These are phyloP conservation scores for Corythoichthys intestinalis DNA, from an alignment of 2,113 vertebrate genomes.

Conservation along the genomic window DNA sequence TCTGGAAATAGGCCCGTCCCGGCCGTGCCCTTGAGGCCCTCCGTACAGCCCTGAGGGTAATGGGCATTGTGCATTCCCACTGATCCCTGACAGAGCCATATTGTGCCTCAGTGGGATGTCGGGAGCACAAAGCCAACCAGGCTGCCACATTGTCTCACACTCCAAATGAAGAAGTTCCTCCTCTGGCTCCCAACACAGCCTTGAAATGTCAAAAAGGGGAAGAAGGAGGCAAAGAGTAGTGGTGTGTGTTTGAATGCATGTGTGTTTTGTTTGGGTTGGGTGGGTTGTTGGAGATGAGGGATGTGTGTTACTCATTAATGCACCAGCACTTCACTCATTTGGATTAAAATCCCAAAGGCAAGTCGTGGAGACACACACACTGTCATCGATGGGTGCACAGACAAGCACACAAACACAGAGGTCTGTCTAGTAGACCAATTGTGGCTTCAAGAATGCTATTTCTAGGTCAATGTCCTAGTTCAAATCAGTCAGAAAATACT, in stretches of 20 bases:
- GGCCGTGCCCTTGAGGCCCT: constrained; percentile 61
- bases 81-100: constrained; percentile 79
- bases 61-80: constrained; percentile 73
- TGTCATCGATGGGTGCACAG: not conserved
- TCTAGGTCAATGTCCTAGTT: not conserved
- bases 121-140: constrained; percentile 73
- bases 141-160: constrained; percentile 75
- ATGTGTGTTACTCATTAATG: constrained; percentile 69
- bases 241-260: constrained; percentile 13
- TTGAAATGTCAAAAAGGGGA: constrained; percentile 60
- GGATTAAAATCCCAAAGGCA: constrained; percentile 54
- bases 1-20: constrained; percentile 67
- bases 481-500: not conserved
- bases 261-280: constrained; percentile 17
- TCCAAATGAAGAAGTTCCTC: constrained; percentile 77
- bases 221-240: constrained; percentile 34
- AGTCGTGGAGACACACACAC: constrained; percentile 24
- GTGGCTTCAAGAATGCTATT: constrained; percentile 14
- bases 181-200: constrained; percentile 65
- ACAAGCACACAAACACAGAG: constrained; percentile 10
- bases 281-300: constrained; percentile 51
- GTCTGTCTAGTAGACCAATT: constrained; percentile 6
- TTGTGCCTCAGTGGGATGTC: constrained; percentile 77
- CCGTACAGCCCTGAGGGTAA: constrained; percentile 67
- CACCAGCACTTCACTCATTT: constrained; percentile 64